A percentile compares a stretch with the other conserved stretches of the same genome.
Conservation (phyloP, 2,797 vertebrate species). For the Pelodytes ibericus region DNA sequence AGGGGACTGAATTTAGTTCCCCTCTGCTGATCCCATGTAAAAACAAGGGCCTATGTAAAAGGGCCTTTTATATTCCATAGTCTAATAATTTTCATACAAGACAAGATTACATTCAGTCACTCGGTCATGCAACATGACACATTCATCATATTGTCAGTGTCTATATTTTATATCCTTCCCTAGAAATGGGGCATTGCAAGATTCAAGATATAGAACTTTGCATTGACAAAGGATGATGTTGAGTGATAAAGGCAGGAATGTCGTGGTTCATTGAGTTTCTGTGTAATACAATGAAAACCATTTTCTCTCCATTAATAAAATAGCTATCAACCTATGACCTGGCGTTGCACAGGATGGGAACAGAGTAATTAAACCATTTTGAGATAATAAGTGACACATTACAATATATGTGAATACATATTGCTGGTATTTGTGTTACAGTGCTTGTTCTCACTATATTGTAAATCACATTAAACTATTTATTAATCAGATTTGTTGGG, state of each 20-base stretch:
- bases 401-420: too few species aligned
- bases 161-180: not conserved
- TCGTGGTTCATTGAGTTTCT: conserved; percentile 11
- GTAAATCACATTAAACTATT: too few species aligned
- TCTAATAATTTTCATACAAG: not conserved
- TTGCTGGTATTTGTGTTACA: too few species aligned
- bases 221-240: conserved; percentile 8
- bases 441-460: too few species aligned
- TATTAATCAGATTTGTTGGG: too few species aligned
- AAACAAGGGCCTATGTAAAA: too few species aligned
- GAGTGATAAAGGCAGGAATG: conserved; percentile 18
- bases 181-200: not conserved
- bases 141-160: not conserved
- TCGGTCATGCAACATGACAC: not conserved
- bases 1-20: too few species aligned
- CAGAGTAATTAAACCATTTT: conserved; percentile 4
- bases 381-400: too few species aligned
- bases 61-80: too few species aligned
- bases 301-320: conserved; percentile 4
- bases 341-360: not conserved
- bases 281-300: not conserved
- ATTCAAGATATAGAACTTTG: not conserved
- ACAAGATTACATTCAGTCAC: not conserved
- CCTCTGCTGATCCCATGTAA: too few species aligned
- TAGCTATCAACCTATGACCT: not conserved